Conservation (phyloP, 2,888 invertebrate species). For the Cylindroiulus punctatus region DNA sequence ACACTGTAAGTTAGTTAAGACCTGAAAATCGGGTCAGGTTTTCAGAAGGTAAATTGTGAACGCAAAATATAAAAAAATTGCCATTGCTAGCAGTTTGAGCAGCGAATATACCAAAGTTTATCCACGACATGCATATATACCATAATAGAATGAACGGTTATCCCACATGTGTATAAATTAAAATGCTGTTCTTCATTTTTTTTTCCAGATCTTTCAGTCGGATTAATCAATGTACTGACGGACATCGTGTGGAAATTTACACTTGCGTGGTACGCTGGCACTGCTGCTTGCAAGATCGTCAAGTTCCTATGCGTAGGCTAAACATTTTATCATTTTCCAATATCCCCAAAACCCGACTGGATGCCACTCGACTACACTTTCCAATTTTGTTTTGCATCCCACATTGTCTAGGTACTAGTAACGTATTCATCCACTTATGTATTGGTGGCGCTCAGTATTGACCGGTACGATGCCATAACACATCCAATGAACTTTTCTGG, state of each 20-base stretch:
- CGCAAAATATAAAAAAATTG: no score
- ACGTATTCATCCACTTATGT: constrained; percentile 94
- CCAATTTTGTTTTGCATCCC: background rate
- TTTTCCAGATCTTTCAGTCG: constrained; percentile 81
- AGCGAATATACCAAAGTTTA: no score
- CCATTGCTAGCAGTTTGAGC: no score
- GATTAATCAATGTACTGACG: constrained; percentile 85
- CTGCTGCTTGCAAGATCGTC: constrained; percentile 86
- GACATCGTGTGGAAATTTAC: constrained; percentile 91
- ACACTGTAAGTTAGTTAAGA: no score
- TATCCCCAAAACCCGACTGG: no score
- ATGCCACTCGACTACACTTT: background rate
- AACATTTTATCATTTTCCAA: constrained; percentile 2
- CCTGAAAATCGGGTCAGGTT: no score
- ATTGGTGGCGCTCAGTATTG: constrained; percentile 89
- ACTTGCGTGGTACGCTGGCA: constrained; percentile 88
- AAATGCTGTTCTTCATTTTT: background rate
- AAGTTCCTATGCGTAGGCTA: constrained; percentile 82
- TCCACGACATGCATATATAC: no score
- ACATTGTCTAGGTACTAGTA: constrained; percentile 75
- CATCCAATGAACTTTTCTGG: constrained; percentile 95
- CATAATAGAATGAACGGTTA: no score
- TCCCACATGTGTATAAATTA: background rate
- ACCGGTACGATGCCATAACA: constrained; percentile 91
- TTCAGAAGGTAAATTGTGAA: no score